Evolutionary conservation across 2,113 vertebrate genomes (phyloP).

Genomic region (Epinephelus moara): DNA sequence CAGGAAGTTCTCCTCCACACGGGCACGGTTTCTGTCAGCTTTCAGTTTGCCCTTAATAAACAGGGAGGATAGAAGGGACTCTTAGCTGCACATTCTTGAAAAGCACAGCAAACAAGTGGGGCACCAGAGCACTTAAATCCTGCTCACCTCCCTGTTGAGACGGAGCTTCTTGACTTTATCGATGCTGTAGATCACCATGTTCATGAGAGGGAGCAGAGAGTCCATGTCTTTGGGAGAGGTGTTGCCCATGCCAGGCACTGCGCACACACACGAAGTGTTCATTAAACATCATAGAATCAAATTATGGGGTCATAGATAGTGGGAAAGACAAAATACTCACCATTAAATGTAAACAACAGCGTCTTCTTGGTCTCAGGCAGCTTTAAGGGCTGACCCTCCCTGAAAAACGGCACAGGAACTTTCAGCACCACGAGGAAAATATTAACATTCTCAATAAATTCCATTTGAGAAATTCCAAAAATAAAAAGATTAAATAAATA

Average conservation of each 20-base stretch:
- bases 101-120: background rate
- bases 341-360: slow-evolving; percentile 99
- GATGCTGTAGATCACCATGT: slow-evolving; percentile 99
- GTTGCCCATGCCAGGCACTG: slow-evolving; percentile 98
- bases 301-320: rapidly evolving
- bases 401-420: slow-evolving; percentile 70
- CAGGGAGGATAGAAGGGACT: background rate
- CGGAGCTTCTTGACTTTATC: slow-evolving; percentile 99
- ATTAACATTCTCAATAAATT: background rate
- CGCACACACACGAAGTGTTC: background rate
- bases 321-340: slow-evolving; percentile 78
- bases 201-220: slow-evolving; percentile 95
- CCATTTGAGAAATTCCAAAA: background rate
- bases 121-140: background rate
- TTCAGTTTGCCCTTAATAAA: slow-evolving; percentile 93
- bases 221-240: slow-evolving; percentile 99
- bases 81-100: background rate
- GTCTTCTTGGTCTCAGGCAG: slow-evolving; percentile 99
- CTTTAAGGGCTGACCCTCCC: slow-evolving; percentile 99
- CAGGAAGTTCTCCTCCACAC: slow-evolving; percentile 98
- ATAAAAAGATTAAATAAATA: slow-evolving; percentile 36
- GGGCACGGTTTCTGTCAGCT: slow-evolving; percentile 95
- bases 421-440: background rate
- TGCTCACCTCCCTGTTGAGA: slow-evolving; percentile 95
- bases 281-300: background rate